These are phyloP conservation scores for Nerophis ophidion DNA, from an alignment of 2,113 vertebrate species.

Conservation along the genomic window DNA sequence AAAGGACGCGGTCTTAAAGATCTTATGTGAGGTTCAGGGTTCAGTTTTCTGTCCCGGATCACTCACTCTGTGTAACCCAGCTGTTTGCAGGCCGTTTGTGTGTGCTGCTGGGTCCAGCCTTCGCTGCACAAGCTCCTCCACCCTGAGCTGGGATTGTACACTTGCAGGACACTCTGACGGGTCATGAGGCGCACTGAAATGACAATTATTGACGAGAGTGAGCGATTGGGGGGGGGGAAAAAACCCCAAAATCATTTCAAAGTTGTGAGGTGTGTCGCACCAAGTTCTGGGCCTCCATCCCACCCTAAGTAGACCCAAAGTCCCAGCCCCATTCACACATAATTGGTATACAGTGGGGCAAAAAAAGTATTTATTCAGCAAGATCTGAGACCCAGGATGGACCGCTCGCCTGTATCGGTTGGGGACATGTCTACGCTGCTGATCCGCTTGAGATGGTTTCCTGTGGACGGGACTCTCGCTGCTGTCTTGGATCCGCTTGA, in stretches of 20 bases:
- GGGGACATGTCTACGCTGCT: no score
- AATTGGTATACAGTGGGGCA: no score
- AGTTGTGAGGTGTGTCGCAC: neutral
- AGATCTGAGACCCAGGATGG: no score
- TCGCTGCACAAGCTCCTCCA: conserved; percentile 82
- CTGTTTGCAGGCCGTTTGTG: conserved; percentile 74
- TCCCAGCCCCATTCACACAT: no score
- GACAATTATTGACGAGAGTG: neutral
- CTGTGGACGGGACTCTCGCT: no score
- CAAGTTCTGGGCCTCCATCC: no score
- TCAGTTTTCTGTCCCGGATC: neutral
- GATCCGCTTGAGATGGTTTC: no score
- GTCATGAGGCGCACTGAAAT: conserved; percentile 65
- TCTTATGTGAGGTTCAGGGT: neutral
- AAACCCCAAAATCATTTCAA: neutral
- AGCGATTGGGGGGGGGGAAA: conserved; percentile 5
- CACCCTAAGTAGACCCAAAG: no score
- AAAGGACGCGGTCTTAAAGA: neutral
- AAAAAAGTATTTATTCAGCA: no score
- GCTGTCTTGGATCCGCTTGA: no score
- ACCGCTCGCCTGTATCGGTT: no score
- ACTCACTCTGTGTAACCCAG: conserved; percentile 82
- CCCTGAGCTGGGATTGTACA: conserved; percentile 47
- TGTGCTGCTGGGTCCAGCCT: conserved; percentile 69
- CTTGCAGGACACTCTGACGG: conserved; percentile 73